Evolutionary conservation across 2,888 invertebrate genomes (phyloP).

Genomic region (Eumerus sabulonum): DNA sequence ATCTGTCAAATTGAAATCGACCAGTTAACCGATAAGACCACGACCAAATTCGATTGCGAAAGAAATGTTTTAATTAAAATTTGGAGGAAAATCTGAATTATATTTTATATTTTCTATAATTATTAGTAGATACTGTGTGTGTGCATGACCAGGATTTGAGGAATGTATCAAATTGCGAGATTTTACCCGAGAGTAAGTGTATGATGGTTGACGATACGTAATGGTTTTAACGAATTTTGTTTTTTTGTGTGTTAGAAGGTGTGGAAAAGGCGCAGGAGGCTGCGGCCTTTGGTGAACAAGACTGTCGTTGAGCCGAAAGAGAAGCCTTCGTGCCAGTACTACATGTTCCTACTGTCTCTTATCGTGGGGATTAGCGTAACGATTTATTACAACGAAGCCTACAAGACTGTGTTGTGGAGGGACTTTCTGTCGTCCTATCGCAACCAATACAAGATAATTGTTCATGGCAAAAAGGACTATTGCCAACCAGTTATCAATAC

Average conservation of each 20-base stretch:
- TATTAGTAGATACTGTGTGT: too few species aligned
- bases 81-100: too few species aligned
- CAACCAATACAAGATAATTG: constrained; percentile 73
- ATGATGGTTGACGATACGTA: too few species aligned
- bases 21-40: too few species aligned
- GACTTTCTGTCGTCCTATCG: constrained; percentile 69
- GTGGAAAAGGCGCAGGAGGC: constrained; percentile 39
- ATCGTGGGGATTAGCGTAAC: not conserved
- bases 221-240: too few species aligned
- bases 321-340: not conserved
- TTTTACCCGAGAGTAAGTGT: constrained; percentile 29
- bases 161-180: constrained; percentile 30
- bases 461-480: constrained; percentile 74
- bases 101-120: too few species aligned
- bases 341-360: too few species aligned
- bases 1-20: too few species aligned
- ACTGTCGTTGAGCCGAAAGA: not conserved
- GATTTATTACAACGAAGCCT: constrained; percentile 2
- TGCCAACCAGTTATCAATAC: constrained; percentile 70
- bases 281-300: constrained; percentile 34
- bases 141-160: too few species aligned
- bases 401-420: constrained; percentile 10
- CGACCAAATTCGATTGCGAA: too few species aligned
- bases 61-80: too few species aligned
- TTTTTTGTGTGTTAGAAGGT: constrained; percentile 23